Conservation (phyloP, 1,140 invertebrate species). For the Octopus sinensis region DNA sequence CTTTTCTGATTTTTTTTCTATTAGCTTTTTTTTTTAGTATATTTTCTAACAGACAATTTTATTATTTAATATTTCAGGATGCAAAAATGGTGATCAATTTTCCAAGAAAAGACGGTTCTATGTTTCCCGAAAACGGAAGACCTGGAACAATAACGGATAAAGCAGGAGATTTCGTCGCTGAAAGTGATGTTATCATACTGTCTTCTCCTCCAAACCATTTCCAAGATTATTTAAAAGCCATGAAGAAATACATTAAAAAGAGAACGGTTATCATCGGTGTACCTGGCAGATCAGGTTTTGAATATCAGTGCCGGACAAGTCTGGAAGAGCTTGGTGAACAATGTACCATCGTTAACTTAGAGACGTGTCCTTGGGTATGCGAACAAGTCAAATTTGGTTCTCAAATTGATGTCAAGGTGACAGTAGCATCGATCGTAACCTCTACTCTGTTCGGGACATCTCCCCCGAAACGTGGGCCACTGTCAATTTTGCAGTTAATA, state of each 20-base stretch:
- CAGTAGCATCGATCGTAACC: constrained; percentile 29
- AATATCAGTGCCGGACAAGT: constrained; percentile 31
- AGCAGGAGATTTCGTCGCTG: background rate
- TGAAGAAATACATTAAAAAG: background rate
- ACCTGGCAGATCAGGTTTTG: constrained; percentile 43
- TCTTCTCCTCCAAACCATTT: background rate
- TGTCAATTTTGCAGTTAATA: constrained; percentile 29
- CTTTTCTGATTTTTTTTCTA: no score
- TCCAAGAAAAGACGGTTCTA: background rate
- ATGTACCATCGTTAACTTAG: constrained; percentile 29
- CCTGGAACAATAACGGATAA: background rate
- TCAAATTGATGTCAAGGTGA: constrained; percentile 29
- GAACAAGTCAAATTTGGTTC: constrained; percentile 34
- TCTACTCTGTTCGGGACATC: constrained; percentile 26
- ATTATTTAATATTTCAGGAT: background rate
- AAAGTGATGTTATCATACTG: constrained; percentile 13
- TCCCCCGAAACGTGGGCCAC: constrained; percentile 21
- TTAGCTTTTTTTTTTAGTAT: no score
- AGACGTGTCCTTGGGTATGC: constrained; percentile 38
- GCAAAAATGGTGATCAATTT: background rate
- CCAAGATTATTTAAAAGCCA: constrained; percentile 7
- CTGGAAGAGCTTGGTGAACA: background rate
- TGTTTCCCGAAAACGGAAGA: constrained; percentile 5
- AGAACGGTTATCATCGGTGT: constrained; percentile 36
- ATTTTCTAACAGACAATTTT: no score